Base-by-base conservation (phyloP, 2,797 vertebrate genomes). In the Coracias cyanogaster region DNA sequence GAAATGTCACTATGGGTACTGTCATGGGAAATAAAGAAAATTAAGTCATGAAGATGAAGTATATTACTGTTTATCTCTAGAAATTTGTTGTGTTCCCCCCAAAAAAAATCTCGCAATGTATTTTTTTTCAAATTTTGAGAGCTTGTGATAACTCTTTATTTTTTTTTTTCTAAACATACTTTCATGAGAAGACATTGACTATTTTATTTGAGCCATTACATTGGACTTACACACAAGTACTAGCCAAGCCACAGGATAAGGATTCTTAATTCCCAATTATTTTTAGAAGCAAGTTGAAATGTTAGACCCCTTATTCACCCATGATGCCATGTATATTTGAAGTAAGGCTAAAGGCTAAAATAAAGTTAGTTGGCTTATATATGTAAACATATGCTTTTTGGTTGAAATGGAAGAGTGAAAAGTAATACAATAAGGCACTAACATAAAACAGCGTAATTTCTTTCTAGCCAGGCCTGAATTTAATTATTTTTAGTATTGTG, bases 251-350 rank as follows among this genome's bases (percentile, higher is more conserved):
- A 96, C 96, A 92, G 97, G 98, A 98, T 98, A 97, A 98, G 97
- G 97, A 98, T 98, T 99, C 98, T 98, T 98, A 99, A 99, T 98
- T 98, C 97, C 97, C 87, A 95, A 43, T 98, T 99, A 99, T 99
- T 99, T 99, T 99, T 99, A 99, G 99, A 98, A 97, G 94, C 98
- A 97, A 96, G 95, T 98, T 99, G 99, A 99, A 99, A 99, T 98
- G 88, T 98, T 99, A 99, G 98, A 98, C 98, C 97, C 89, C 94
- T 96, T 98, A 97, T 98, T 98, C 98, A 97, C 98, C 98, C 98
- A 97, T 94, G 98, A 99, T 98, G 98, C 97, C 96, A 57, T 95
- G 95, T 99, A 97, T 98, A 98, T 99, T 98, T 98, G 98, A 98
- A 98, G 98, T 96, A 94, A 96, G 71, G 97, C 96, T 98, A 97